A percentile compares a stretch with the other conserved stretches of the same genome.
phyloP scores from a whole-genome alignment of 2,797 vertebrate species.

The Leptatherina wallacei region DNA sequence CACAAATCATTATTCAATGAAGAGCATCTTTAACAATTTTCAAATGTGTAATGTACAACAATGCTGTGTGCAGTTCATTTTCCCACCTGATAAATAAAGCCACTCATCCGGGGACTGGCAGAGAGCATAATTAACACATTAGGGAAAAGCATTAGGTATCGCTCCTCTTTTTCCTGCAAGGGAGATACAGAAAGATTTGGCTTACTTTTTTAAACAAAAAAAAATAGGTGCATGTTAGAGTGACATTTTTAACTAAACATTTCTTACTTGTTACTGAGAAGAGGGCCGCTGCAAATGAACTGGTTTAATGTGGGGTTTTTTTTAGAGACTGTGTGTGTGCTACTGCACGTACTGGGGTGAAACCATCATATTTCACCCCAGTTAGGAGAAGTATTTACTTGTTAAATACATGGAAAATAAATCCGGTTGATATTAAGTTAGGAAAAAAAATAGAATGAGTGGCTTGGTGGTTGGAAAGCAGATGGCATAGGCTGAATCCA shows the following conservation, averaged over 20 bases:
- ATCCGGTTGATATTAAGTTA: not conserved
- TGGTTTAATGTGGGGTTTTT: not conserved
- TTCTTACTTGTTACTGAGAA: not conserved
- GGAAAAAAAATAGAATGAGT: not conserved
- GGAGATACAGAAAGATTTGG: conserved; percentile 16
- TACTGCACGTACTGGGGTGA: not conserved
- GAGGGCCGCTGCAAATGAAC: not conserved
- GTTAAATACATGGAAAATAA: conserved; percentile 32
- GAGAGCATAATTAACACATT: conserved; percentile 91
- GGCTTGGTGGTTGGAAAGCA: conserved; percentile 57
- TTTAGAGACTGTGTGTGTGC: not conserved
- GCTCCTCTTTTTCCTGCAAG: conserved; percentile 93
- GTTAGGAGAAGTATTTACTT: not conserved
- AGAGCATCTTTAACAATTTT: accelerated
- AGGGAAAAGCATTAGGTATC: conserved; percentile 96
- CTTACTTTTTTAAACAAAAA: not conserved
- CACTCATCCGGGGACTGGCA: conserved; percentile 97
- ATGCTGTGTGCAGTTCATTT: not conserved
- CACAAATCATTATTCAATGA: not conserved
- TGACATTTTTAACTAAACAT: not conserved
- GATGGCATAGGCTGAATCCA: conserved; percentile 21
- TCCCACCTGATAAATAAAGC: conserved; percentile 97
- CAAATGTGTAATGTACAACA: not conserved
- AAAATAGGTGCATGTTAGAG: not conserved
- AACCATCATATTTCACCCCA: not conserved